These are phyloP conservation scores for Pararge aegeria DNA, from an alignment of 1,140 invertebrate genomes.

Conservation along the genomic window DNA sequence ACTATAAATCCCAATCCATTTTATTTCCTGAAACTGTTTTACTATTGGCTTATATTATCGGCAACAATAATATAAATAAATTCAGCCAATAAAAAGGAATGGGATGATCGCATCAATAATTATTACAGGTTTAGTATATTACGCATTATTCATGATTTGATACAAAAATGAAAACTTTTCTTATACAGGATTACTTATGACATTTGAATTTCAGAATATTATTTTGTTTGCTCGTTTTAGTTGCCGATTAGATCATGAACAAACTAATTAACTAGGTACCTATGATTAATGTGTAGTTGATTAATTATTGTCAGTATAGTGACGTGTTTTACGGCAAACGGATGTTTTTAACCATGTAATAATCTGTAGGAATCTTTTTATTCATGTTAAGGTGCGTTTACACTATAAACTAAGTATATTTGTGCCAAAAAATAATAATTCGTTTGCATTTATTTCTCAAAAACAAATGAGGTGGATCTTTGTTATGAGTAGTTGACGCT, in stretches of 20 bases:
- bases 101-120: too few species aligned
- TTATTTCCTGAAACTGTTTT: too few species aligned
- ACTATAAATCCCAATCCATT: too few species aligned
- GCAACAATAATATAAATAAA: too few species aligned
- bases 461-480: background rate
- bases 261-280: background rate
- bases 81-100: too few species aligned
- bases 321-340: background rate
- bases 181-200: too few species aligned
- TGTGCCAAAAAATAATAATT: conserved; percentile 15
- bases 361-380: conserved; percentile 1
- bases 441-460: conserved; percentile 1
- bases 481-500: background rate
- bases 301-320: background rate
- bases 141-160: too few species aligned
- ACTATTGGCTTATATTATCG: too few species aligned
- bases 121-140: too few species aligned
- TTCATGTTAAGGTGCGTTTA: conserved; percentile 19
- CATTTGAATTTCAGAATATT: background rate
- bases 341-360: conserved; percentile 1
- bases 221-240: background rate
- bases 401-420: conserved; percentile 3
- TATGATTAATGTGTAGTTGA: background rate
- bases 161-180: too few species aligned
- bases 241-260: background rate